These are phyloP conservation scores for Gadopsis marmoratus DNA, from an alignment of 2,797 vertebrate species.

Conservation along the genomic window DNA sequence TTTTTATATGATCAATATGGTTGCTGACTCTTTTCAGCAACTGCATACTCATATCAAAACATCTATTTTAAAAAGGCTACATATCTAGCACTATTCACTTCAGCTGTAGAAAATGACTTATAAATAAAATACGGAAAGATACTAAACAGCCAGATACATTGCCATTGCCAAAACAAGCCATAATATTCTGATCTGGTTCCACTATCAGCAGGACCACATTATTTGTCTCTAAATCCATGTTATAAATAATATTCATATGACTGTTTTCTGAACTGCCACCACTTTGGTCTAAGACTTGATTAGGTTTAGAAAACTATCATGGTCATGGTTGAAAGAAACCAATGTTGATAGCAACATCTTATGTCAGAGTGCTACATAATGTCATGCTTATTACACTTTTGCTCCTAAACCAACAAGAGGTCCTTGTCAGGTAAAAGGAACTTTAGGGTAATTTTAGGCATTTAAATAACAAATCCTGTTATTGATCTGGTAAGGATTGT, in stretches of 20 bases:
- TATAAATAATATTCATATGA: neutral
- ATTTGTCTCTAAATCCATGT: neutral
- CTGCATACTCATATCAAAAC: neutral
- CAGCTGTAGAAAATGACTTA: neutral
- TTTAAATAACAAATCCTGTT: neutral
- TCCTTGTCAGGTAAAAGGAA: neutral
- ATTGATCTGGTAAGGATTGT: conserved; percentile 5
- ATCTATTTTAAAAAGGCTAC: neutral
- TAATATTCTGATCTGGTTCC: neutral
- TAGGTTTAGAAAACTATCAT: conserved; percentile 9
- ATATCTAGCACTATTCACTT: neutral
- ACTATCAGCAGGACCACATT: neutral
- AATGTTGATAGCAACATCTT: neutral
- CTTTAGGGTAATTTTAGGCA: neutral
- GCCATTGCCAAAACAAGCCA: neutral
- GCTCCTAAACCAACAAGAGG: neutral
- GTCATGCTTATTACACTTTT: neutral
- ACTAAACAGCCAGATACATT: neutral
- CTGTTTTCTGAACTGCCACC: neutral
- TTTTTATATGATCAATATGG: neutral
- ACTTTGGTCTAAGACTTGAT: neutral
- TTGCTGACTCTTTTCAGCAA: neutral
- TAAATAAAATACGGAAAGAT: neutral
- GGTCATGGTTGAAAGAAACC: conserved; percentile 29
- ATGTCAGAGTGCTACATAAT: neutral